These are phyloP conservation scores for Oplegnathus fasciatus DNA, from an alignment of 2,113 vertebrate genomes.

Conservation along the genomic window DNA sequence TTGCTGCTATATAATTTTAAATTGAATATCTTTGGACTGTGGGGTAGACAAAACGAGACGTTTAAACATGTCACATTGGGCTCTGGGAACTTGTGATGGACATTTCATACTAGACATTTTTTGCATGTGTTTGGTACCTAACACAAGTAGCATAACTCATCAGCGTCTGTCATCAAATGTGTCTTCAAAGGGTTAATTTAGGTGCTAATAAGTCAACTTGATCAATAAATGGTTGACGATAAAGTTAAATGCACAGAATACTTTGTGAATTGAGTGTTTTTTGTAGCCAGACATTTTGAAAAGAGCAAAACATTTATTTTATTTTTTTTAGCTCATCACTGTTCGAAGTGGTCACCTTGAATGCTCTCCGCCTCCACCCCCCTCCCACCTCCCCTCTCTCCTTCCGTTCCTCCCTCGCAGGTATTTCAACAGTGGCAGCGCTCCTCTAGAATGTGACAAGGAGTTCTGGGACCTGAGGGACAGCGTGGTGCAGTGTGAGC, in stretches of 20 bases:
- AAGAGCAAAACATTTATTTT: no score
- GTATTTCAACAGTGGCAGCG: conserved; percentile 85
- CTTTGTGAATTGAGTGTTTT: neutral
- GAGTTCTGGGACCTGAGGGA: conserved; percentile 91
- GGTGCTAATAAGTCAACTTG: neutral
- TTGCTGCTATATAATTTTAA: no score
- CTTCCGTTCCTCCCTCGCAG: conserved; percentile 63
- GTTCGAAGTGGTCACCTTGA: conserved; percentile 7
- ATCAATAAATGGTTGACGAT: neutral
- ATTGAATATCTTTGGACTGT: no score
- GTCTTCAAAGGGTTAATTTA: neutral
- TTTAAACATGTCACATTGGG: no score
- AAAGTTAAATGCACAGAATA: neutral
- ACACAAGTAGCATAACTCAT: neutral
- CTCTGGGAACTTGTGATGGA: no score
- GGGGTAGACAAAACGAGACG: no score
- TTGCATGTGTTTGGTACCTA: neutral
- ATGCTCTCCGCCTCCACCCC: neutral
- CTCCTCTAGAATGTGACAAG: conserved; percentile 87
- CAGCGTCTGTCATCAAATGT: neutral
- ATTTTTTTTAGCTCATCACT: neutral
- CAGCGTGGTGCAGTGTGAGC: conserved; percentile 91
- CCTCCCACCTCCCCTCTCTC: neutral
- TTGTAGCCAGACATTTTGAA: neutral
- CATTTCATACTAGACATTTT: neutral